Conservation (phyloP, 2,113 vertebrate genomes). For the Colaptes auratus region DNA sequence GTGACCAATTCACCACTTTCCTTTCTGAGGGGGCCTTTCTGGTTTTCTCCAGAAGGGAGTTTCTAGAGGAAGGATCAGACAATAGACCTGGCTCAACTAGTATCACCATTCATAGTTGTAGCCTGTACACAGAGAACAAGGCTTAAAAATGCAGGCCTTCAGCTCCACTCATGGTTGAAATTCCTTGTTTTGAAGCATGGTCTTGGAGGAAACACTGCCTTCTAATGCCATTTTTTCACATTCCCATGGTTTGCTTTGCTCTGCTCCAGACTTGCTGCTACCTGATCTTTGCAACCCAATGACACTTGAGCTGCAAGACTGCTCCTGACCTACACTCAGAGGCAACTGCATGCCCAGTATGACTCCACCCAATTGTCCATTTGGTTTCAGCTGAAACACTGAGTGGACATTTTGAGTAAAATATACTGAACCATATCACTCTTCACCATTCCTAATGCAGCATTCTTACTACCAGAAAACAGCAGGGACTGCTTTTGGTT, state of each 20-base stretch:
- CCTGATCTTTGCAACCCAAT: neutral
- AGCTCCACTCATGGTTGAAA: neutral
- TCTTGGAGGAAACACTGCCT: neutral
- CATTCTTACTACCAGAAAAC: neutral
- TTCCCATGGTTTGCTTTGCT: neutral
- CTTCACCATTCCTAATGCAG: neutral
- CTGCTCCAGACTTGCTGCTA: neutral
- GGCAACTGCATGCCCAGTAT: neutral
- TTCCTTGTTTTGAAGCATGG: neutral
- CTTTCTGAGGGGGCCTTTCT: too few relatives aligned
- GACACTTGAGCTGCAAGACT: neutral
- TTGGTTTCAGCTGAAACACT: neutral
- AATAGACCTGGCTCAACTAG: too few relatives aligned
- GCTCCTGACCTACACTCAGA: neutral
- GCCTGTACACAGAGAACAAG: neutral
- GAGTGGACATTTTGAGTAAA: neutral
- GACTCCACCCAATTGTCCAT: neutral
- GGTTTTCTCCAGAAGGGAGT: too few relatives aligned
- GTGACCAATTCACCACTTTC: too few relatives aligned
- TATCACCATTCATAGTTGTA: too few relatives aligned
- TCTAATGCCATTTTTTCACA: neutral
- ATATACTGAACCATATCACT: neutral
- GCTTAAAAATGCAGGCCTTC: neutral
- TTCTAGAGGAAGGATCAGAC: neutral
- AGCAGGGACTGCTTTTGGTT: neutral